Percentiles rank a stretch among this genome's conserved stretches.
These are phyloP conservation scores for Hypomecis punctinalis DNA, from an alignment of 2,888 invertebrate species.

Conservation along the genomic window DNA sequence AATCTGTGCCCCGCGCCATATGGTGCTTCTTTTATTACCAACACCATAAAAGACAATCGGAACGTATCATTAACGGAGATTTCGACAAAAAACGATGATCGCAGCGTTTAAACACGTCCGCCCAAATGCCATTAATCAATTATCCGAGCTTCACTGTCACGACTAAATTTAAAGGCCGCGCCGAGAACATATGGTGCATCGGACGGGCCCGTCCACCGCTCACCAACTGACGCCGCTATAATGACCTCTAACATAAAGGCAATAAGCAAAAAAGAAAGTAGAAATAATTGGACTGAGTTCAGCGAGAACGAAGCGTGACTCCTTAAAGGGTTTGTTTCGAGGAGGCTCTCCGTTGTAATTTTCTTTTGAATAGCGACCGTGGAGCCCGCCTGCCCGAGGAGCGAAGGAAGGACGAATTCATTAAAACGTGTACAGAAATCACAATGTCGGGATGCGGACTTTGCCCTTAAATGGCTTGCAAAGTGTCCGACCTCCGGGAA, in stretches of 20 bases:
- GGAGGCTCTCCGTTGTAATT: conserved; percentile 77
- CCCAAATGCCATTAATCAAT: conserved; percentile 80
- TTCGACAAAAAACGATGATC: conserved; percentile 73
- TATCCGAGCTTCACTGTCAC: conserved; percentile 77
- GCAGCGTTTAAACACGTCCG: conserved; percentile 79
- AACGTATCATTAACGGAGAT: conserved; percentile 81
- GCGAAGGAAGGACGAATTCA: conserved; percentile 76
- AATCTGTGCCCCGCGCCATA: conserved; percentile 75
- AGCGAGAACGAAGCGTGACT: conserved; percentile 79
- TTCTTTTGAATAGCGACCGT: conserved; percentile 78
- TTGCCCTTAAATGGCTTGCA: conserved; percentile 65
- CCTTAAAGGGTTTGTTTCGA: conserved; percentile 78
- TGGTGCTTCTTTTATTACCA: conserved; percentile 66
- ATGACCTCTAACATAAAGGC: conserved; percentile 72
- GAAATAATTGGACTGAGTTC: conserved; percentile 79
- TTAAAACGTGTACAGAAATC: conserved; percentile 79
- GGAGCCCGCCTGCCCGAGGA: conserved; percentile 58
- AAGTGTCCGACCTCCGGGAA: conserved; percentile 55
- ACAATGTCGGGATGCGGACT: conserved; percentile 67
- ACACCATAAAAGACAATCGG: conserved; percentile 72
- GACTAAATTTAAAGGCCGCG: conserved; percentile 72
- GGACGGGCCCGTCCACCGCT: conserved; percentile 57
- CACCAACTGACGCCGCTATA: conserved; percentile 80
- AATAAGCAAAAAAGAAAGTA: conserved; percentile 69
- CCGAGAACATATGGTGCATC: conserved; percentile 75